phyloP scores from a whole-genome alignment of 2,113 vertebrate genomes.

The Brachyhypopomus occidentalis region DNA sequence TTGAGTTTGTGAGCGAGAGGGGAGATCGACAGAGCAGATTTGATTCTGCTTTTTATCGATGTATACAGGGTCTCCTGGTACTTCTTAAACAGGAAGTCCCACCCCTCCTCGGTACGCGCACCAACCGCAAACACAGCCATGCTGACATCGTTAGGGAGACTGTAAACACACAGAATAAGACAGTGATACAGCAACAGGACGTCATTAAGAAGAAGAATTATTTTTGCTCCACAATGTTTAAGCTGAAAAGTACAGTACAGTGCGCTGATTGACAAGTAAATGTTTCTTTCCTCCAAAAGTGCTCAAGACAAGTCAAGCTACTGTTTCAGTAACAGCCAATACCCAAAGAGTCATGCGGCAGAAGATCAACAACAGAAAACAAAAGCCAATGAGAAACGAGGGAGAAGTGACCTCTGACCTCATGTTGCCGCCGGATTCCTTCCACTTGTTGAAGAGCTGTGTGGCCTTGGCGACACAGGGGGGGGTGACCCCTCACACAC shows the following conservation, averaged over 20 bases:
- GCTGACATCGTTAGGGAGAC: slow-evolving; percentile 84
- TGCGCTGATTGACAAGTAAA: too few relatives aligned
- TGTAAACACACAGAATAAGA: slow-evolving; percentile 51
- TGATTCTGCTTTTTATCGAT: slow-evolving; percentile 76
- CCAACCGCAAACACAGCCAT: slow-evolving; percentile 82
- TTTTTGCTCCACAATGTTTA: too few relatives aligned
- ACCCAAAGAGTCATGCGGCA: too few relatives aligned
- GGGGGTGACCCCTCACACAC: slow-evolving; percentile 76
- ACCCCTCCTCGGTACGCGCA: slow-evolving; percentile 79
- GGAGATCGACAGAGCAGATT: slow-evolving; percentile 75
- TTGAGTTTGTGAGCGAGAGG: slow-evolving; percentile 77
- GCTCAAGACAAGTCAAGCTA: too few relatives aligned
- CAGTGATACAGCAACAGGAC: neutral
- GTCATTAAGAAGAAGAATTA: too few relatives aligned
- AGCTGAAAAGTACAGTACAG: too few relatives aligned
- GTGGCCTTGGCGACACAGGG: slow-evolving; percentile 79
- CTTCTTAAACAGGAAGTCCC: slow-evolving; percentile 87
- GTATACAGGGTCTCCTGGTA: slow-evolving; percentile 76
- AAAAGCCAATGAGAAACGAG: too few relatives aligned
- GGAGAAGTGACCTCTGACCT: slow-evolving; percentile 71
- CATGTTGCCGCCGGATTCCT: slow-evolving; percentile 77
- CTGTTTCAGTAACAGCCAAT: neutral
- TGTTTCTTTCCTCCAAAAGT: too few relatives aligned
- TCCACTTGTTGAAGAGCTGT: slow-evolving; percentile 80
- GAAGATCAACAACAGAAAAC: too few relatives aligned